These are phyloP conservation scores for Anser cygnoides DNA, from an alignment of 2,113 vertebrate genomes.

Conservation along the genomic window DNA sequence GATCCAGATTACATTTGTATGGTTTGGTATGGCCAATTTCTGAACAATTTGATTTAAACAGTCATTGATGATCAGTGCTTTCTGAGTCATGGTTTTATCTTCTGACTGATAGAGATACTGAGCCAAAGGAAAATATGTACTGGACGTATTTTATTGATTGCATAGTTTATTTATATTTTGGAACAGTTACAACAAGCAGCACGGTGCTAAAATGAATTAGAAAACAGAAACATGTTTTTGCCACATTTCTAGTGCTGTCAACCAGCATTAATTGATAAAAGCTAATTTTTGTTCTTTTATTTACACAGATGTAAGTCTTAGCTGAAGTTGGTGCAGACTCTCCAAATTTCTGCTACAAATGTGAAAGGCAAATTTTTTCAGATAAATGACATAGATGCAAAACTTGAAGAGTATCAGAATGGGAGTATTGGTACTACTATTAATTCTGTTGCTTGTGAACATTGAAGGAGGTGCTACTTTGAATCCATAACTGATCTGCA, in stretches of 20 bases:
- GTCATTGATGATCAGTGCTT: neutral
- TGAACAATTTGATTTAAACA: neutral
- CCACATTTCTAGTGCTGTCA: neutral
- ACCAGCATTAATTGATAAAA: neutral
- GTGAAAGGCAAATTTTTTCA: neutral
- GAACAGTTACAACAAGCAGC: neutral
- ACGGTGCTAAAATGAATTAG: neutral
- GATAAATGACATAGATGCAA: neutral
- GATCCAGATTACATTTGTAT: neutral
- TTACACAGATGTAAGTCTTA: neutral
- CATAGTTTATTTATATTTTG: neutral
- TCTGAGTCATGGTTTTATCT: neutral
- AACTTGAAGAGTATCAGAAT: neutral
- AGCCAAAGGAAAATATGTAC: neutral
- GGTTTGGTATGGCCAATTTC: conserved; percentile 11
- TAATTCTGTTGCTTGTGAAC: neutral
- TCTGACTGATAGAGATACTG: neutral
- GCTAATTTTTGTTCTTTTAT: neutral
- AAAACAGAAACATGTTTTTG: neutral
- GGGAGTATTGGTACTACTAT: neutral
- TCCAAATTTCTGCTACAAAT: neutral
- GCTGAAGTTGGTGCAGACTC: neutral
- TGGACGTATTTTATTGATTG: neutral
- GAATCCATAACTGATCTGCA: neutral
- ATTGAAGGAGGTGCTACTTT: neutral